phyloP scores from a whole-genome alignment of 2,797 vertebrate species.

The Myripristis murdjan region DNA sequence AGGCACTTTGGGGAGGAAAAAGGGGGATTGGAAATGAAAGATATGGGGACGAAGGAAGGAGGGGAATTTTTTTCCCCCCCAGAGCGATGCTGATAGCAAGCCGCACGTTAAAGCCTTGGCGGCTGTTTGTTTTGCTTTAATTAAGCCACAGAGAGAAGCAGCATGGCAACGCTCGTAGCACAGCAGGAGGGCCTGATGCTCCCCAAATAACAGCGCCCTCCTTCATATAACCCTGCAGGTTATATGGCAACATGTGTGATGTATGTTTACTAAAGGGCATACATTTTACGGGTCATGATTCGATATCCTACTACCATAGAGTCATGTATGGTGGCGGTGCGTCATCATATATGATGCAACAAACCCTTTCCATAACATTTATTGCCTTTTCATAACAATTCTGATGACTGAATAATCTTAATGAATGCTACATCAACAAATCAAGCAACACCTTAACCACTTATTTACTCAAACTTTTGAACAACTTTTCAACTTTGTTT shows the following conservation, averaged over 20 bases:
- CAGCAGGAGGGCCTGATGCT: constrained; percentile 58
- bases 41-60: constrained; percentile 41
- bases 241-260: constrained; percentile 62
- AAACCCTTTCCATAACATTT: constrained; percentile 45
- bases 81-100: constrained; percentile 46
- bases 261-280: constrained; percentile 29
- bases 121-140: constrained; percentile 50
- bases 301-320: constrained; percentile 19
- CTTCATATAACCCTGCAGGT: constrained; percentile 68
- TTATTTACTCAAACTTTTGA: constrained; percentile 8
- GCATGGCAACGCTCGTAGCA: constrained; percentile 67
- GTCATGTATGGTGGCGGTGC: constrained; percentile 59
- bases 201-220: constrained; percentile 54
- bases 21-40: constrained; percentile 20
- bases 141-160: constrained; percentile 52
- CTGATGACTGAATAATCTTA: constrained; percentile 36
- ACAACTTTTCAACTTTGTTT: constrained; percentile 14
- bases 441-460: constrained; percentile 36
- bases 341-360: constrained; percentile 58
- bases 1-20: constrained; percentile 44
- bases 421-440: constrained; percentile 57
- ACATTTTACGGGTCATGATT: background rate
- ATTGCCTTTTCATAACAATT: constrained; percentile 38
- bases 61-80: constrained; percentile 42
- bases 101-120: constrained; percentile 57